These are phyloP conservation scores for Scolopax mira DNA, from an alignment of 2,113 vertebrate species.

Conservation along the genomic window DNA sequence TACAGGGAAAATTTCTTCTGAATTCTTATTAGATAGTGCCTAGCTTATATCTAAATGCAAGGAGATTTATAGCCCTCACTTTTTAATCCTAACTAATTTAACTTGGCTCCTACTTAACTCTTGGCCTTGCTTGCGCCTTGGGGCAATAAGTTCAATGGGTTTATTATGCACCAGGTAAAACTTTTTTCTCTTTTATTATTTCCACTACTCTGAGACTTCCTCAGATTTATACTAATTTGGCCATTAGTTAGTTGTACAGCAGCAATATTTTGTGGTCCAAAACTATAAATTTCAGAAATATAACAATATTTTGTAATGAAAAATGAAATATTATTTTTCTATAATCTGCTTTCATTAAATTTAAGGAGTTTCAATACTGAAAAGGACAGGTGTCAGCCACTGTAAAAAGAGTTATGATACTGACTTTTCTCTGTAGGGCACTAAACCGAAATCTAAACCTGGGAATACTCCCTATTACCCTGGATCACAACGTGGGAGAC, in stretches of 20 bases:
- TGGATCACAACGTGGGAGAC: background rate
- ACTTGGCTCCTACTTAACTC: background rate
- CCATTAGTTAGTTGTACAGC: background rate
- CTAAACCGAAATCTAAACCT: background rate
- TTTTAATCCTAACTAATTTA: slow-evolving; percentile 4
- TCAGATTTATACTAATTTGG: background rate
- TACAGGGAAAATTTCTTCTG: slow-evolving; percentile 1
- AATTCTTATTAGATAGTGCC: background rate
- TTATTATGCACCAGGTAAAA: background rate
- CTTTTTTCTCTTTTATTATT: background rate
- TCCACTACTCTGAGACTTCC: background rate
- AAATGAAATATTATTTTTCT: background rate
- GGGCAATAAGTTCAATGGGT: background rate
- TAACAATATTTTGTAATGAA: background rate
- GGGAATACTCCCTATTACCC: background rate
- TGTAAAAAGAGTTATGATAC: background rate
- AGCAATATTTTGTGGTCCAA: background rate
- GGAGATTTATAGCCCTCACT: slow-evolving; percentile 17
- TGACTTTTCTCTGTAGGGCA: background rate
- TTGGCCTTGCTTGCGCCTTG: background rate
- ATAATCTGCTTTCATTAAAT: background rate
- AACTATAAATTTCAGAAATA: background rate
- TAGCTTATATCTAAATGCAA: background rate
- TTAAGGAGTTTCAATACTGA: background rate
- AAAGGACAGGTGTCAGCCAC: background rate